A percentile compares a stretch with the other conserved stretches of the same genome.
These are phyloP conservation scores for Quadriops clusia DNA, from an alignment of 2,888 invertebrate species.

Conservation along the genomic window DNA sequence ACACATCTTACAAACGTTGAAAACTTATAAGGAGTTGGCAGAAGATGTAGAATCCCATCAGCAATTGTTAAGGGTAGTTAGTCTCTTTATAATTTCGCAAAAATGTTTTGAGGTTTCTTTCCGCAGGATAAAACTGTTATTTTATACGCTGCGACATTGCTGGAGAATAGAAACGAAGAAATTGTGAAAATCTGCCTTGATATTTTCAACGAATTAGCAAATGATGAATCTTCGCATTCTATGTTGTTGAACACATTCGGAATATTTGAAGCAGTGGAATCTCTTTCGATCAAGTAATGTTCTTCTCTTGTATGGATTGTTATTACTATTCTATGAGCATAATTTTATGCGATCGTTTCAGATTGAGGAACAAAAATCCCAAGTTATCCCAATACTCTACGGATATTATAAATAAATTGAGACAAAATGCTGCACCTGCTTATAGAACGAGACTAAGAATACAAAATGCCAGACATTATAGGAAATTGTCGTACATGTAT, in stretches of 20 bases:
- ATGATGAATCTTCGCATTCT: conserved; percentile 19
- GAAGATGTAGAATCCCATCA: conserved; percentile 10
- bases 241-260: conserved; percentile 22
- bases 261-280: conserved; percentile 25
- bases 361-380: conserved; percentile 17
- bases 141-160: conserved; percentile 21
- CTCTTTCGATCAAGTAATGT: conserved; percentile 22
- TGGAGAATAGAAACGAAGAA: conserved; percentile 18
- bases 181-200: conserved; percentile 21
- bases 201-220: conserved; percentile 21
- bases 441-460: conserved; percentile 15
- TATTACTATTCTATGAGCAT: no score
- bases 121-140: conserved; percentile 21
- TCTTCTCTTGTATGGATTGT: no score
- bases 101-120: neutral
- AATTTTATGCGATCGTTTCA: conserved; percentile 11
- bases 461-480: conserved; percentile 10
- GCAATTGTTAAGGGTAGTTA: conserved; percentile 13
- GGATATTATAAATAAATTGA: conserved; percentile 12
- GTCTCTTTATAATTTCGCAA: neutral
- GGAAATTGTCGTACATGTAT: conserved; percentile 14
- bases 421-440: conserved; percentile 17
- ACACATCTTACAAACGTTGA: conserved; percentile 10
- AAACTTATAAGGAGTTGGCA: conserved; percentile 13
- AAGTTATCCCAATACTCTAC: conserved; percentile 16